These are phyloP conservation scores for Laspeyria flexula DNA, from an alignment of 2,888 invertebrate species.

Conservation along the genomic window DNA sequence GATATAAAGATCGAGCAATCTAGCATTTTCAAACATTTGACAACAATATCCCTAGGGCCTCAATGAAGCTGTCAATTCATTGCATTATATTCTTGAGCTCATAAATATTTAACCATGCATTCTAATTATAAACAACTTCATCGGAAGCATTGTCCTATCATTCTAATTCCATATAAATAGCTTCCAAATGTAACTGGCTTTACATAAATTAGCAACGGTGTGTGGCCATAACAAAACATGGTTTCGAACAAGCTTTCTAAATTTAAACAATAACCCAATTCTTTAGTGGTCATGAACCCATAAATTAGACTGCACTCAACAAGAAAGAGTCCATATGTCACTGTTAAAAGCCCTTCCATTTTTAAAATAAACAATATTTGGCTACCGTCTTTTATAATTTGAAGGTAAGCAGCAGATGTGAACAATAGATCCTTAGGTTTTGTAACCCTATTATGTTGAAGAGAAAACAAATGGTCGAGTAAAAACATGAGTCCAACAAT, in stretches of 20 bases:
- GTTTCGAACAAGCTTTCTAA: slow-evolving; percentile 59
- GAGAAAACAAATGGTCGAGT: slow-evolving; percentile 72
- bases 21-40: too few relatives aligned
- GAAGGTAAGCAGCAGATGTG: slow-evolving; percentile 71
- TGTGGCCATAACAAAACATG: slow-evolving; percentile 54
- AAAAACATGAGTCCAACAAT: slow-evolving; percentile 70
- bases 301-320: slow-evolving; percentile 74
- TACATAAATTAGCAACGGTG: slow-evolving; percentile 63
- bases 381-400: slow-evolving; percentile 73
- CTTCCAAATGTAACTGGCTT: slow-evolving; percentile 22
- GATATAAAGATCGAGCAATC: too few relatives aligned
- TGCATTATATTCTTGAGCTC: neutral
- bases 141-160: slow-evolving; percentile 7
- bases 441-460: slow-evolving; percentile 76
- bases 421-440: slow-evolving; percentile 68
- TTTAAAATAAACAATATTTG: slow-evolving; percentile 83
- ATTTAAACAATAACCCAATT: slow-evolving; percentile 76
- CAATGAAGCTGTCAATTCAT: neutral
- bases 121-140: slow-evolving; percentile 9
- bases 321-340: slow-evolving; percentile 76
- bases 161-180: slow-evolving; percentile 7
- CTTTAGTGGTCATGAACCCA: slow-evolving; percentile 67
- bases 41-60: too few relatives aligned
- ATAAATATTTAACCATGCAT: neutral
- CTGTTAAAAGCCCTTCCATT: slow-evolving; percentile 75